These are phyloP conservation scores for Ecliptopera silaceata DNA, from an alignment of 2,888 invertebrate species.

Conservation along the genomic window DNA sequence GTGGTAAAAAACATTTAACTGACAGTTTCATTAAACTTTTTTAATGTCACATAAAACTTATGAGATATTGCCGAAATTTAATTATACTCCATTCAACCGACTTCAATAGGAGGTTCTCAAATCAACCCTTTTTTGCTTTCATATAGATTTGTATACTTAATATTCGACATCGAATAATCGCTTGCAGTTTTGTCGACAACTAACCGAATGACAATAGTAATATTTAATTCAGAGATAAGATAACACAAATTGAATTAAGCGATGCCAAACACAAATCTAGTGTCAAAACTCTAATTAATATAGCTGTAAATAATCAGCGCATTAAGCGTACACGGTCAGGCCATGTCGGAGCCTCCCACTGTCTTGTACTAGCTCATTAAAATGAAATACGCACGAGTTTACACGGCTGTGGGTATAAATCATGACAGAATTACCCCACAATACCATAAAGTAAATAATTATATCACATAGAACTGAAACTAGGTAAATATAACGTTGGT, in stretches of 20 bases:
- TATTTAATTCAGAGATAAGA: no score
- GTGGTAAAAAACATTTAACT: no score
- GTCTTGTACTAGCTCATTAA: conserved; percentile 46
- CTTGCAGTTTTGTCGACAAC: no score
- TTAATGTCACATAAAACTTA: no score
- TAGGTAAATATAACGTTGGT: neutral
- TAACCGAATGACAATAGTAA: no score
- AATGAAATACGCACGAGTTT: conserved; percentile 41
- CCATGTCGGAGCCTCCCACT: conserved; percentile 21
- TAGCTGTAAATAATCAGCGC: conserved; percentile 16
- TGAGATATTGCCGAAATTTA: no score
- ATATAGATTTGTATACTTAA: no score
- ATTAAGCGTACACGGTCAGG: conserved; percentile 6
- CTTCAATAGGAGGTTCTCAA: no score
- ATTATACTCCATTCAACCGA: no score
- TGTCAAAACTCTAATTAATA: neutral
- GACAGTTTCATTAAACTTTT: no score
- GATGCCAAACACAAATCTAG: neutral
- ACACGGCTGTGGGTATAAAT: conserved; percentile 37
- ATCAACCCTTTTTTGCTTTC: no score
- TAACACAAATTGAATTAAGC: neutral
- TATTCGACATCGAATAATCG: no score
- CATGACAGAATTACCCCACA: conserved; percentile 39
- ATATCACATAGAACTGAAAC: neutral
- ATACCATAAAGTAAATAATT: neutral